Evolutionary conservation across 2,113 vertebrate genomes (phyloP), one percentile per base, ranked within the genome.

Genomic region (Odocoileus hemionus): DNA sequence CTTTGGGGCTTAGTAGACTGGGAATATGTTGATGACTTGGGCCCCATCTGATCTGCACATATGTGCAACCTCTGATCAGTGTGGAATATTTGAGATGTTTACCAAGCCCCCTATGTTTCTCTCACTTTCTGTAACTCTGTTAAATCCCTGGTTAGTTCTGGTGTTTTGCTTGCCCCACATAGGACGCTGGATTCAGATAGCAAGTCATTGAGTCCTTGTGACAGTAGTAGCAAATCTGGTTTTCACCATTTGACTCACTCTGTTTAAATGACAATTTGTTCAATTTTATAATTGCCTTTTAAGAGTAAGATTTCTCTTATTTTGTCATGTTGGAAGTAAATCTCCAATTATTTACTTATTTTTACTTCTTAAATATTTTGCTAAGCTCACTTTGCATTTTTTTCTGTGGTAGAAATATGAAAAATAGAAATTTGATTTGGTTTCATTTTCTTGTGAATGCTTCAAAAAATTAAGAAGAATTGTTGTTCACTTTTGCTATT

Each of bases 401-500:
- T 94, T 92, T 19, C 28, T 95, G 36, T 83, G 33, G 33, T 58
- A 70, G 47, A 95, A 36, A 47, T 90, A 78, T 28, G 45, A 93
- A 84, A 96, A 91, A 5, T 55, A 58, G 86, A 76, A 86, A 58
- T 60, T 64, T 64, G 21, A 33, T 58, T 76, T 79, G 23, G 67
- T 95, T 95, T 94, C 23, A 39, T 96, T 95, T 95, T 16, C 57
- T 83, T 89, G 67, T 91, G 30, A 84, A 13, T 47, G 1, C 43
- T 87, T 97, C 21, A 96, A 43, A 94, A 70, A 96, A 43, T 58
- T 92, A 57, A 33, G 12, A 52, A 39, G 12, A 93, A 16, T 96
- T 58, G 95, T 85, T 78, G 36, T 86, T 93, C 15, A 76, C 28
- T 97, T 92, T 95, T 76, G 14, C 45, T 97, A 67, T 15, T 83